These are phyloP conservation scores for Centropus unirufus DNA, from an alignment of 2,113 vertebrate genomes.

Conservation along the genomic window DNA sequence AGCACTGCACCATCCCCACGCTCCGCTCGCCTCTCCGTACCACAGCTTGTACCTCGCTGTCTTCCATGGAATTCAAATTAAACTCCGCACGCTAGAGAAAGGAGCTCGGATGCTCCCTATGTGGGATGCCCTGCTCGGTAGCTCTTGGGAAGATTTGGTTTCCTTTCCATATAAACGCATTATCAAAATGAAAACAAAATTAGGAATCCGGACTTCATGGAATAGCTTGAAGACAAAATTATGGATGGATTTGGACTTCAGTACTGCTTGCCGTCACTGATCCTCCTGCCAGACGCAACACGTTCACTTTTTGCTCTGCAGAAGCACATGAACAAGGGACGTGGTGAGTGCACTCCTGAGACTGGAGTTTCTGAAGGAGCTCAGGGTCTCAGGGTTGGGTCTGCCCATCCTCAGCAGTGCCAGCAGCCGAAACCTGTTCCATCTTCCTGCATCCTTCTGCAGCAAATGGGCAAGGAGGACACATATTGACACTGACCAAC, in stretches of 20 bases:
- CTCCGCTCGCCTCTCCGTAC: rapidly evolving
- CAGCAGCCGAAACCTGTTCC: rapidly evolving
- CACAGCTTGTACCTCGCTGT: rapidly evolving
- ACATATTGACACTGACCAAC: not conserved
- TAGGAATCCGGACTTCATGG: not conserved
- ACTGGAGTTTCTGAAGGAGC: not conserved
- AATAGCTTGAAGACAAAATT: not conserved
- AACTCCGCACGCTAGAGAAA: not conserved
- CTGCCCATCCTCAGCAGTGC: not conserved
- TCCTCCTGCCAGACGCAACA: not conserved
- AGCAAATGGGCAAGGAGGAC: not conserved
- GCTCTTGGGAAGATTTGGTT: not conserved
- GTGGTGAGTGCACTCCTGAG: rapidly evolving
- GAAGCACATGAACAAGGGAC: not conserved
- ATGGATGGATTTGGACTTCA: not conserved
- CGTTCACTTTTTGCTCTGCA: not conserved
- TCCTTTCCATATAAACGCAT: not conserved
- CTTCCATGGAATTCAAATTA: not conserved
- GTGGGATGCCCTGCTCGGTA: not conserved
- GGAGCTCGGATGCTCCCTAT: not conserved
- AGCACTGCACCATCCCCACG: not conserved
- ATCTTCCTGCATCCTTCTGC: not conserved
- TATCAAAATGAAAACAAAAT: not conserved
- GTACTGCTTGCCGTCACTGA: not conserved
- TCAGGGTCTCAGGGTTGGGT: not conserved